Percentiles rank a stretch among this genome's conserved stretches.
phyloP scores from a whole-genome alignment of 2,797 vertebrate genomes.

The Erpetoichthys calabaricus region DNA sequence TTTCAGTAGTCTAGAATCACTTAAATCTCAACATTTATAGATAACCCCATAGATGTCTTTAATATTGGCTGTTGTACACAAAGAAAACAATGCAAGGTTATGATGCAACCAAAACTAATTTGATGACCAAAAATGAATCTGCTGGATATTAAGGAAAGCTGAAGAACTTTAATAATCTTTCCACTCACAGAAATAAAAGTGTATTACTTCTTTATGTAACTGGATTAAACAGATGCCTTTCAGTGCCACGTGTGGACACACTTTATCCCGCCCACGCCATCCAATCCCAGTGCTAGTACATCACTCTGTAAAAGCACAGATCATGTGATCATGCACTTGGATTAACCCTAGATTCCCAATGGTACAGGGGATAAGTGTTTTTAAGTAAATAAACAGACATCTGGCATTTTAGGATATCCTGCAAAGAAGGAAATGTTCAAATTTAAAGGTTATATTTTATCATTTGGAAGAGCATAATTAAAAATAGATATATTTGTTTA shows the following conservation, averaged over 20 bases:
- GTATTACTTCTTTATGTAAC: constrained; percentile 55
- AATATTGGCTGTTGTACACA: too few species aligned
- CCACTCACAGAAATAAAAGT: constrained; percentile 29
- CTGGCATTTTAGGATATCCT: too few species aligned
- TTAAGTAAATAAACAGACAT: constrained; percentile 4
- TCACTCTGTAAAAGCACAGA: constrained; percentile 57
- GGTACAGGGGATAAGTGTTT: constrained; percentile 55
- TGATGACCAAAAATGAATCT: too few species aligned
- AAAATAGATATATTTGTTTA: too few species aligned
- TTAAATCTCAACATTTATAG: too few species aligned
- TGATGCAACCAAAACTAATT: too few species aligned
- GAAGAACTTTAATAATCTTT: constrained; percentile 24
- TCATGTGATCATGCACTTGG: constrained; percentile 41
- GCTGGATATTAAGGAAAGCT: constrained; percentile 13
- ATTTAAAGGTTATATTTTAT: too few species aligned
- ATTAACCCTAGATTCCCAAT: constrained; percentile 54
- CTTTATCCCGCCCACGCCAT: constrained; percentile 13
- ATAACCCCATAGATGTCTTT: too few species aligned
- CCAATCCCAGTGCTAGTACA: constrained; percentile 42
- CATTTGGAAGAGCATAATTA: too few species aligned
- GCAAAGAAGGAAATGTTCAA: too few species aligned
- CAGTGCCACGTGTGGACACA: constrained; percentile 22
- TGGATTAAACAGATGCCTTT: constrained; percentile 42
- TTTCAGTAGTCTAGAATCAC: too few species aligned
- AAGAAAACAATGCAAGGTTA: too few species aligned